Percentiles rank a stretch among this genome's conserved stretches.
Conservation (phyloP, 2,888 invertebrate species). For the Neelides folsomi region DNA sequence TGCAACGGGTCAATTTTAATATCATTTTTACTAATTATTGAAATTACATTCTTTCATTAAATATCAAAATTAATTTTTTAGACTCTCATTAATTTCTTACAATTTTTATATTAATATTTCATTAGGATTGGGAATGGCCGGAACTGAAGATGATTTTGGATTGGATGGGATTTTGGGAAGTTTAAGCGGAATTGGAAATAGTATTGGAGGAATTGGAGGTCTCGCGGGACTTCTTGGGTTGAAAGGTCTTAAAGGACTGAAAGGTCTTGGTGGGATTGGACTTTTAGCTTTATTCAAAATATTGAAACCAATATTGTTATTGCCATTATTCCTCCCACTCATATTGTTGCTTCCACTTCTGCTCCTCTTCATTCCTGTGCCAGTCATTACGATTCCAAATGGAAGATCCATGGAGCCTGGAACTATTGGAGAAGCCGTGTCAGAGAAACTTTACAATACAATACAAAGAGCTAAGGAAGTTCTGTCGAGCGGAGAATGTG, state of each 20-base stretch:
- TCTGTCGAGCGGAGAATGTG: constrained; percentile 25
- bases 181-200: not conserved
- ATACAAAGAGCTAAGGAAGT: constrained; percentile 30
- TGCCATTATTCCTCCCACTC: constrained; percentile 25
- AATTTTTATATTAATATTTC: too few species aligned
- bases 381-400: constrained; percentile 24
- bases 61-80: too few species aligned
- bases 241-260: constrained; percentile 20
- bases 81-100: too few species aligned
- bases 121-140: too few species aligned
- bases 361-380: constrained; percentile 29
- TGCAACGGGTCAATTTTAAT: too few species aligned
- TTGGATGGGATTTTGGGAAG: too few species aligned
- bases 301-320: constrained; percentile 21
- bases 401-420: constrained; percentile 14
- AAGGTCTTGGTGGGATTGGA: constrained; percentile 15
- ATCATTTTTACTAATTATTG: too few species aligned
- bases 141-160: too few species aligned
- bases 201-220: constrained; percentile 20
- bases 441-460: constrained; percentile 21
- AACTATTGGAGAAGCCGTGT: constrained; percentile 16
- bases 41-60: too few species aligned
- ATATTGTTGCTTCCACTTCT: constrained; percentile 23
- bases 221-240: constrained; percentile 20
- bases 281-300: constrained; percentile 27